phyloP scores from a whole-genome alignment of 2,113 vertebrate species.

The Calidris pugnax region DNA sequence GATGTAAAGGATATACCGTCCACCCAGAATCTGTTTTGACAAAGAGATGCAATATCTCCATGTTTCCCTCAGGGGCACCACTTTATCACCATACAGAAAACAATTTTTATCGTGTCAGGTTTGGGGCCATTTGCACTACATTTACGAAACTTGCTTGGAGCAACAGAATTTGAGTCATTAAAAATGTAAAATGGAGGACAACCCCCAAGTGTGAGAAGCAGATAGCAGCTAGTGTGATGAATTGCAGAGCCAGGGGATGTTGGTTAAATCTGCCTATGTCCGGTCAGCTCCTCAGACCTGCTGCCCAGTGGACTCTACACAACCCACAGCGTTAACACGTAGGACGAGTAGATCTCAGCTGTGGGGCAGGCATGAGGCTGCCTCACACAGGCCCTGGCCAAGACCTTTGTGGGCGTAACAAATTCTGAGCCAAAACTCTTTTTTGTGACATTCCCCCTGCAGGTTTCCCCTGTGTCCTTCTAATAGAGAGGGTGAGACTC shows the following conservation, averaged over 20 bases:
- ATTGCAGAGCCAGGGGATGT: not conserved
- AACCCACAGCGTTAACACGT: not conserved
- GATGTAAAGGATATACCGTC: not conserved
- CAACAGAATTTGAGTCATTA: not conserved
- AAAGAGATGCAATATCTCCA: not conserved
- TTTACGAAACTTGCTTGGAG: not conserved
- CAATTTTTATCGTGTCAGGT: not conserved
- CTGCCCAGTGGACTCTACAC: not conserved
- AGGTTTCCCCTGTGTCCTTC: not conserved
- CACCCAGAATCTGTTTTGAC: not conserved
- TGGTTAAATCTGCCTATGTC: not conserved
- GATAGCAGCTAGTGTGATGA: not conserved
- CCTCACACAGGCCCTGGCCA: not conserved
- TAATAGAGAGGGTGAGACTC: not conserved
- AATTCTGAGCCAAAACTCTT: not conserved
- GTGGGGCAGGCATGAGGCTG: not conserved
- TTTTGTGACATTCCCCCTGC: not conserved
- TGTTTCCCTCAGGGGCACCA: not conserved
- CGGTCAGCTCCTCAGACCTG: not conserved
- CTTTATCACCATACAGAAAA: not conserved
- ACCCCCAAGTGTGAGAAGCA: accelerated
- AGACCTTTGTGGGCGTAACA: not conserved
- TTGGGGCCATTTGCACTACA: not conserved
- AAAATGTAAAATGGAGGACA: not conserved
- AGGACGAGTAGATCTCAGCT: not conserved